Base-by-base conservation (phyloP, 2,113 vertebrate genomes). In the Leptodactylus fuscus region DNA sequence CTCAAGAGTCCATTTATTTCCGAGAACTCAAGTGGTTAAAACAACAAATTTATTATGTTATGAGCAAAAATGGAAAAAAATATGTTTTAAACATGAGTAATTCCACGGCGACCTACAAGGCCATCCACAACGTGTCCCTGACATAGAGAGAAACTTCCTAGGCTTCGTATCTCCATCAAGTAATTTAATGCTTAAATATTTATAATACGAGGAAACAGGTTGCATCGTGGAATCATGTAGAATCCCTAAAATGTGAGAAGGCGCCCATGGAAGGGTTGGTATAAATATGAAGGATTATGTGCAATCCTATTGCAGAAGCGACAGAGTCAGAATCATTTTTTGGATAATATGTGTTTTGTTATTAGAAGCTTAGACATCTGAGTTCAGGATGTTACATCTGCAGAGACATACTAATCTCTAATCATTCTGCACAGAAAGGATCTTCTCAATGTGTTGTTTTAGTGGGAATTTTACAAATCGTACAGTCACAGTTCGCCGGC, bases 281-380 rank as follows among this genome's bases (percentile, higher is more conserved):
- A 79, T 79, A 80, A 38, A 80, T 44, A 80, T 60, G 27, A 62
- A 62, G 53, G 77, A 80, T 80, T 80, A 80, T 44, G 36, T 62
- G n/a, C 20, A 62, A 80, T 80, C 32, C 22, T 44, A 18, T 38
- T 62, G 77, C 53, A 24, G 22, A 36, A 62, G 53, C 22, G 1
- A 80, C 34, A n/a, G 36, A 62, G 22, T 44, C 6, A 2, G 53
- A 80, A 80, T 80, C n/a, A 41, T 62, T 58, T 80, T 58, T 44
- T 38, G 53, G 34, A 44, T 60, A 44, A 80, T 80, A 80, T 80
- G 60, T 80, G 77, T 80, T 80, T 60, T 60, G 34, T 58, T 60
- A 24, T 60, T 60, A 79, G 44, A 80, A 9, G 77, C 77, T 80
- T 80, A 60, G 27, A 27, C 9, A 16, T 16, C 53, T 18, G 53